Conservation (phyloP, 2,113 vertebrate species). For the Chionis minor region DNA sequence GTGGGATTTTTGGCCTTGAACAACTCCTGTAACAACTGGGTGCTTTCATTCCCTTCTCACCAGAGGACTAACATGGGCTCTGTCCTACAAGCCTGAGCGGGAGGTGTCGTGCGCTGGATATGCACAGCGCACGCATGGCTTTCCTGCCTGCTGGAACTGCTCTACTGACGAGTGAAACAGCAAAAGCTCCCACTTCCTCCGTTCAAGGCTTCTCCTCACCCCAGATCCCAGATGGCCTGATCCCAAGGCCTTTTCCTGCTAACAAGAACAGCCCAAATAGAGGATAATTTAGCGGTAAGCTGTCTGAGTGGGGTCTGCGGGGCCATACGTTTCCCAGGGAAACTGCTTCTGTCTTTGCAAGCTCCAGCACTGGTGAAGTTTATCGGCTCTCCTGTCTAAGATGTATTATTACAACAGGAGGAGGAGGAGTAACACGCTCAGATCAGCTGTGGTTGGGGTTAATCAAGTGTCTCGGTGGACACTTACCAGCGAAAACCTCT, state of each 20-base stretch:
- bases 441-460: not conserved
- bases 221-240: not conserved
- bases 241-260: not conserved
- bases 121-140: not conserved
- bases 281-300: not conserved
- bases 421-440: not conserved
- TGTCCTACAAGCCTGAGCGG: fast-evolving
- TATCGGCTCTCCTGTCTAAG: not conserved
- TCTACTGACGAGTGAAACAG: not conserved
- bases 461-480: not conserved
- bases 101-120: not conserved
- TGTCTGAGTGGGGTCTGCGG: fast-evolving
- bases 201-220: not conserved
- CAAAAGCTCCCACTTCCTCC: not conserved
- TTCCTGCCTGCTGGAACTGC: not conserved
- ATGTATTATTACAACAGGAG: not conserved
- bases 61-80: fast-evolving
- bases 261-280: not conserved
- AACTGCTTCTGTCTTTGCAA: not conserved
- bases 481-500: not conserved
- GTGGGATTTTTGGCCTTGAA: not conserved
- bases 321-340: not conserved
- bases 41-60: not conserved
- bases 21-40: not conserved
- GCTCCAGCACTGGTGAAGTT: not conserved